Evolutionary conservation across 2,797 vertebrate species (phyloP), one percentile per base, ranked within the genome.

Genomic region (Glyptemys insculpta): DNA sequence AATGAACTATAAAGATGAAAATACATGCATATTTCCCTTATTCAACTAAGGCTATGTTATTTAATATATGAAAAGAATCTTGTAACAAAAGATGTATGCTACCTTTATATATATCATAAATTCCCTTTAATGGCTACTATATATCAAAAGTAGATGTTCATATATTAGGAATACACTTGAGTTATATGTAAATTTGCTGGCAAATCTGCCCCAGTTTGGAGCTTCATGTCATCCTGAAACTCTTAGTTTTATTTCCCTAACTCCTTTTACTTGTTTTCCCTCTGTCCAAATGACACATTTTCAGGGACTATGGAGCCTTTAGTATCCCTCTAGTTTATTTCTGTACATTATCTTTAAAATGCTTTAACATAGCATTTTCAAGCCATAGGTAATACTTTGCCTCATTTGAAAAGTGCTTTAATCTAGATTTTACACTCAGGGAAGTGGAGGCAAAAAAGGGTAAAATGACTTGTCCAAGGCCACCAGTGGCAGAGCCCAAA

Each of bases 91-190:
- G 34, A 89, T 83, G 3, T 93, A 72, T 85, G 25, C 31, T 89
- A 5, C 0, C 44, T 87, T 94, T 80, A 79, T 85, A 68, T 86
- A 74, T 86, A 54, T 89, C 37, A 72, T 84, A 94, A 79, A 34
- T 94, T 97, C 65, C 34, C 8, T 41, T 82, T 86, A 88, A 53
- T 53, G 72, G 10, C 57, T 88, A 56, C 9, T 92, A 29, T 89
- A n/a, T 86, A 93, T 93, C n/a, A 94, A 94, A 96, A 86, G 21
- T 16, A 84, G 62, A 93, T 95, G 6, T 9, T 83, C 79, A 79
- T 52, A 11, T 68, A 81, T 95, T 86, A 62, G 3, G 19, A 59
- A 84, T 83, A 56, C 91, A 94, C 81, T 95, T 89, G 78, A 94
- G 52, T 86, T 83, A 16, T 31, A 78, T 91, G 56, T 2, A 74